Evolutionary conservation across 2,888 invertebrate species (phyloP).

Genomic region (Lottia scabra): DNA sequence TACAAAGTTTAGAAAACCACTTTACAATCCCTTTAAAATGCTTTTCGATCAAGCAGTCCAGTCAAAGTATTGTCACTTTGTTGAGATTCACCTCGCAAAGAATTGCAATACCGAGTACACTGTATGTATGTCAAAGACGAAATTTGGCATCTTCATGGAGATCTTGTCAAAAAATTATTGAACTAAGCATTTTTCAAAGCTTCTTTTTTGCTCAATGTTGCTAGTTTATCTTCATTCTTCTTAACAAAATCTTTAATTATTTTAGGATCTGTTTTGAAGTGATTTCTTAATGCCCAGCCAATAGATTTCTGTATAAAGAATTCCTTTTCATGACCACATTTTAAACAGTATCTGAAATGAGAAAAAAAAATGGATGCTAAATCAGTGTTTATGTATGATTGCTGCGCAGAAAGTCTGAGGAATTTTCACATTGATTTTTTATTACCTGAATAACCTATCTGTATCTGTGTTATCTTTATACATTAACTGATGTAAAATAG

Average conservation of each 20-base stretch:
- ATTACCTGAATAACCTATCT: conserved; percentile 38
- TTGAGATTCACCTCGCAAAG: too few species aligned
- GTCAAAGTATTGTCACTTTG: too few species aligned
- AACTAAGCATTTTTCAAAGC: conserved; percentile 38
- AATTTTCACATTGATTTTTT: too few species aligned
- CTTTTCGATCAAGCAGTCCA: too few species aligned
- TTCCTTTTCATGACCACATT: conserved; percentile 34
- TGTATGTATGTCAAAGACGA: too few species aligned
- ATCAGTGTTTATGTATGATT: too few species aligned
- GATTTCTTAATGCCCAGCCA: conserved; percentile 42
- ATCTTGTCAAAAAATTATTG: too few species aligned
- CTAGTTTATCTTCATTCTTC: conserved; percentile 30
- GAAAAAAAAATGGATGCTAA: not conserved
- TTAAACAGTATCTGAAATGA: conserved; percentile 35
- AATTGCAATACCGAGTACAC: too few species aligned
- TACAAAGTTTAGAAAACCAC: too few species aligned
- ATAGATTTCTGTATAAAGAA: conserved; percentile 47
- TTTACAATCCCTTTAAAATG: too few species aligned
- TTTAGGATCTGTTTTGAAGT: conserved; percentile 24
- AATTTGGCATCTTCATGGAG: too few species aligned
- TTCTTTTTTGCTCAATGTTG: conserved; percentile 34
- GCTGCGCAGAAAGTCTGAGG: too few species aligned
- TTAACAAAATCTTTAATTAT: conserved; percentile 34
- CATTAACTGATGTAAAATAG: conserved; percentile 40
- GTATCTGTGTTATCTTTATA: conserved; percentile 36